Base-by-base conservation (phyloP, 2,888 invertebrate species). In the Mycogona germanica region DNA sequence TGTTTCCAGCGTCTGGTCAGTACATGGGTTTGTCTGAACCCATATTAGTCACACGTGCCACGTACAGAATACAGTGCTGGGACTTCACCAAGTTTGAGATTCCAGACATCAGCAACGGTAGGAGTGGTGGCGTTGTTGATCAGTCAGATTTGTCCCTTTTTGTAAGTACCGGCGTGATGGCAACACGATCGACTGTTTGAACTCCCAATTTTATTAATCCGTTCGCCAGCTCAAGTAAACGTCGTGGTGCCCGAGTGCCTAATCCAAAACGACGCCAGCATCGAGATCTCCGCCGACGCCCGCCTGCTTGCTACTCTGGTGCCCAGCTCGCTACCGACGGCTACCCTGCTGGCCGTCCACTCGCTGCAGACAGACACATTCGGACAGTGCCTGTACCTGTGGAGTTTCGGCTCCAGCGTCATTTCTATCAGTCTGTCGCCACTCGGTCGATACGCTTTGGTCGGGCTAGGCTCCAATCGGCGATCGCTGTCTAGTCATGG, bases 381-480 rank as follows among this genome's bases (percentile, higher is more conserved):
- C 41, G 87, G 87, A 0, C 80, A 84, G 65, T 82, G 82, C 67
- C 73, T 88, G 52, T 85, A 81, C 70, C 81, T 82, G n/a, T 82
- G 81, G 5, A 78, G 77, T 65, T 76, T 83, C 59, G 82, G 83
- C 64, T 83, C 84, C 63, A 81, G 82, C 67, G 87, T 85, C 1
- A 84, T 88, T 47, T 87, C 87, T 1, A 82, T 88, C 38, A 85
- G 86, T 57, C 73, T 89, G 59, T 87, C 87, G n/a, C 87, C 88
- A 1, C 78, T 83, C 14, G 80, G 80, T 59, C 77, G 83, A 26
- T 84, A 86, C 70, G 73, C 88, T 28, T 76, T 87, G 42, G 86
- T 88, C 26, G 88, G 88, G 14, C 74, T 87, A 37, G 85, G 84
- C 56, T 79, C 81, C 32, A 74, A 81, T 1, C 73, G 81, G 41